Evolutionary conservation across 2,888 invertebrate species (phyloP), one percentile per base, ranked within the genome.

Genomic region (Drosophila leonis): DNA sequence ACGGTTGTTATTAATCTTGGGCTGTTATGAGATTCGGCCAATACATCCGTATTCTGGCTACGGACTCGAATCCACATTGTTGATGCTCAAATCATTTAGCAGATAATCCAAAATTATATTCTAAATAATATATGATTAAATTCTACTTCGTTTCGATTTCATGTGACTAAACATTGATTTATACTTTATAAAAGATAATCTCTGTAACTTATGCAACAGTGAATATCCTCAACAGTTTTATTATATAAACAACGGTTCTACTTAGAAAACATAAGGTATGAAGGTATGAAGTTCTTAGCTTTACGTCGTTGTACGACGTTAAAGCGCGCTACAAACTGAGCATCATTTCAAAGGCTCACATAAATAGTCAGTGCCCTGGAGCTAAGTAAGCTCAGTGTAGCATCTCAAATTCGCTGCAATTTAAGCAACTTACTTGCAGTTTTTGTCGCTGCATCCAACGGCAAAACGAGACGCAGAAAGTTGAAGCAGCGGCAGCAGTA

Each of bases 371-470:
- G 35, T 55, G 49, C 61, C 82, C 65, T 44, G 27, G 20, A 71
- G 78, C 65, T 60, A 64, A 77, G 60, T 65, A 72, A 72, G 81
- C 66, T 65, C 88, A 85, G 84, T 88, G 88, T 85, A 81, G 73
- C 74, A 52, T 56, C 74, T 75, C 71, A 72, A 80, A 82, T 76
- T 84, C 75, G 85, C 77, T 79, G 83, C 83, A 85, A 88, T 85
- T 85, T 88, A 73, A 80, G 88, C 85, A 85, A 85, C 81, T 88
- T 85, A 88, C 88, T 85, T 85, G 84, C 85, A 83, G 88, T 85
- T 88, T 83, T 83, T 88, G 87, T 78, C 87, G 83, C 82, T 83
- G 82, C 80, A 84, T 69, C 71, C 81, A 51, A 64, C 54, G 71
- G 64, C 65, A 39, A 67, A 51, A 55, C 62, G 72, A 63, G 46